Conservation (phyloP, 2,113 vertebrate genomes). For the Ellobius talpinus region DNA sequence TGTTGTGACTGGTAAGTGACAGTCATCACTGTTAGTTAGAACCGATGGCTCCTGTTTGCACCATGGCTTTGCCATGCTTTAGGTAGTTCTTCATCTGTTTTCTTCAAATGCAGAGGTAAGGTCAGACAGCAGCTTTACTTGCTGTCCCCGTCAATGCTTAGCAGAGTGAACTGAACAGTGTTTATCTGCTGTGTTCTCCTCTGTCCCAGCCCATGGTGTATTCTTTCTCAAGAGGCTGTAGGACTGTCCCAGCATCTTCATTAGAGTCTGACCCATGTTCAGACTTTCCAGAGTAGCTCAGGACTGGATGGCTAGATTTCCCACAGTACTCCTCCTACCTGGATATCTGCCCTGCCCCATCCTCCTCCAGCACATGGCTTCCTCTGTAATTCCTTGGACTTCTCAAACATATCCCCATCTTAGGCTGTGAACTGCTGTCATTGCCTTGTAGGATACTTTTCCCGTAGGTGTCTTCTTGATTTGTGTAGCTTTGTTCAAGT, state of each 20-base stretch:
- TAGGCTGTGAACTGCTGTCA: background rate
- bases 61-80: background rate
- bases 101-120: background rate
- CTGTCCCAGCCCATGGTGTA: background rate
- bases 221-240: background rate
- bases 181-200: background rate
- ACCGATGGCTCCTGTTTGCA: background rate
- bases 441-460: background rate
- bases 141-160: background rate
- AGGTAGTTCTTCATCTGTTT: background rate
- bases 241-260: background rate
- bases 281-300: background rate
- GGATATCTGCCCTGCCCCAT: background rate
- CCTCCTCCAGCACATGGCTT: background rate
- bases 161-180: background rate
- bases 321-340: background rate
- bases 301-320: background rate
- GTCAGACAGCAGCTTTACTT: background rate
- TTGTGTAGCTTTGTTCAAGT: background rate
- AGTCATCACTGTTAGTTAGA: background rate
- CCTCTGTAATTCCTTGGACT: background rate
- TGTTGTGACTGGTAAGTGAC: background rate
- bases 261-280: background rate
- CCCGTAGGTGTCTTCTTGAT: background rate
- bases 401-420: too few species aligned